phyloP scores from a whole-genome alignment of 2,113 vertebrate species.

The Anarrhichthys ocellatus region DNA sequence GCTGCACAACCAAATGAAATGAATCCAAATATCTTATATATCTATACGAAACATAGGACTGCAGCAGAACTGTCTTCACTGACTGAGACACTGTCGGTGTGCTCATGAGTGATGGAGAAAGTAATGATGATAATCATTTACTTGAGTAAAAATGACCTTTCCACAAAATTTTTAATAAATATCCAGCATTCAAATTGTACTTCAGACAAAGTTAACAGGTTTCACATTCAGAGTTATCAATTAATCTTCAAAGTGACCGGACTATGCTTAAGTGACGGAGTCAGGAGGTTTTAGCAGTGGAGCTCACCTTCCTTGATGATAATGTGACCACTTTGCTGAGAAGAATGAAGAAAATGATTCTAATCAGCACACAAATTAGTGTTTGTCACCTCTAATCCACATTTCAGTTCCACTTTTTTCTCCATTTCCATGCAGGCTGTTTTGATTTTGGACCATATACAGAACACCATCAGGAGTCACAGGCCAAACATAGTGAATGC shows the following conservation, averaged over 20 bases:
- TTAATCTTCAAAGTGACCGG: too few relatives aligned
- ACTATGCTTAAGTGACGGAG: background rate
- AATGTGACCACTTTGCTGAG: too few relatives aligned
- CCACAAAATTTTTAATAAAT: background rate
- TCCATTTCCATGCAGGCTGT: background rate
- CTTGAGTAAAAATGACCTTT: background rate
- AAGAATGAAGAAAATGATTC: too few relatives aligned
- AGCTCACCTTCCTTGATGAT: background rate
- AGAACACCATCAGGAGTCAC: too few relatives aligned
- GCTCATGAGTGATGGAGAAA: background rate
- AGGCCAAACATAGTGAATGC: too few relatives aligned
- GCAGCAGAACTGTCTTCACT: background rate
- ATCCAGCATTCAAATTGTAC: background rate
- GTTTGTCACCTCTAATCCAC: background rate
- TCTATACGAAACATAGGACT: background rate
- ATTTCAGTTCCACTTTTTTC: background rate
- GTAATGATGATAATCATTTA: background rate
- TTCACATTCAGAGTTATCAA: too few relatives aligned
- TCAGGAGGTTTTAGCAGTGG: background rate
- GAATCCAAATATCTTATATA: slow-evolving; percentile 2
- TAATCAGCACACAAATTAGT: too few relatives aligned
- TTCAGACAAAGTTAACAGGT: background rate
- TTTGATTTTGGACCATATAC: too few relatives aligned
- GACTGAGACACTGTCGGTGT: too few relatives aligned
- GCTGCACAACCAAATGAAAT: background rate